Evolutionary conservation across 2,888 invertebrate species (phyloP).

Genomic region (Harpagoxenus sublaevis): DNA sequence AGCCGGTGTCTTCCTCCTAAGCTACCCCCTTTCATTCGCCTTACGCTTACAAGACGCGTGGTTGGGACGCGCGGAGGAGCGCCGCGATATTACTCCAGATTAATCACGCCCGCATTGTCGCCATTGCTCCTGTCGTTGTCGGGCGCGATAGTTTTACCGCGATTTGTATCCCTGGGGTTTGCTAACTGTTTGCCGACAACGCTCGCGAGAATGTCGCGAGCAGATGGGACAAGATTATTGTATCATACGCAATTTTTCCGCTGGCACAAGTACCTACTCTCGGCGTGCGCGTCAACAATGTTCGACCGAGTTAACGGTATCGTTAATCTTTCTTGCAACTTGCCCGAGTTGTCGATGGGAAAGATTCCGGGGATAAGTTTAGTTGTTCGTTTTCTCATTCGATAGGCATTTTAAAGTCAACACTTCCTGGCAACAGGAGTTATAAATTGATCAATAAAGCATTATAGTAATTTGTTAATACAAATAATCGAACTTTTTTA

Average conservation of each 20-base stretch:
- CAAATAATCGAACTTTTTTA: neutral
- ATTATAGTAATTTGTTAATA: neutral
- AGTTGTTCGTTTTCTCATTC: neutral
- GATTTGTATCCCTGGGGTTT: constrained; percentile 57
- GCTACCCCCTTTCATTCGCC: constrained; percentile 20
- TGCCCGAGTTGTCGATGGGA: constrained; percentile 37
- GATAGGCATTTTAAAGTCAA: constrained; percentile 8
- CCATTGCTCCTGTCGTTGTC: constrained; percentile 48
- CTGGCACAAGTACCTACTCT: neutral
- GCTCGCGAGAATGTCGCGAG: neutral
- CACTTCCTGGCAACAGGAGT: neutral
- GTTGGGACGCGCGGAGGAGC: constrained; percentile 57
- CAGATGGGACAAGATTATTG: constrained; percentile 28
- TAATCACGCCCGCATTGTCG: constrained; percentile 72
- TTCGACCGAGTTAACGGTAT: constrained; percentile 29
- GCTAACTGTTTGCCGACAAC: constrained; percentile 48
- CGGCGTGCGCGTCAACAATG: constrained; percentile 27
- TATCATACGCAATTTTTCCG: constrained; percentile 33
- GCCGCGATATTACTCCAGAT: constrained; percentile 66
- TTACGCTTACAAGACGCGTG: constrained; percentile 19
- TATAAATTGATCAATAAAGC: neutral
- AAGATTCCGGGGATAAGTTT: constrained; percentile 13
- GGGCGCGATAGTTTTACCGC: constrained; percentile 57
- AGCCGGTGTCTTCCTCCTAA: constrained; percentile 21
- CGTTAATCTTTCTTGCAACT: constrained; percentile 54